Evolutionary conservation across 2,113 vertebrate genomes (phyloP).

Genomic region (Gnathonemus longibarbis): DNA sequence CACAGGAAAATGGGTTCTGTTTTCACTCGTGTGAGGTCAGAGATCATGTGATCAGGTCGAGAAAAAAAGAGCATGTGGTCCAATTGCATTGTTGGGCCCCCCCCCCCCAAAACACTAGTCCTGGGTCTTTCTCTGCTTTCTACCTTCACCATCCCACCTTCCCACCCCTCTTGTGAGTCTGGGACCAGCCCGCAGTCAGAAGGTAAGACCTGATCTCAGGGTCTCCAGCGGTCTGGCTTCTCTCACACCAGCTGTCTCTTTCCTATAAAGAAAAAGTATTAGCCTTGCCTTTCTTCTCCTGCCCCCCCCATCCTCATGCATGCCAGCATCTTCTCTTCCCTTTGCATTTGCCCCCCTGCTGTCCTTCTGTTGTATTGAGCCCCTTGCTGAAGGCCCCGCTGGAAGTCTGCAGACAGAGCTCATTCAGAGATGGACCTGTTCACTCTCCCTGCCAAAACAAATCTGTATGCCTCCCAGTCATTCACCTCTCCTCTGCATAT

Average conservation of each 20-base stretch:
- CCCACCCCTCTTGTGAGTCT: background rate
- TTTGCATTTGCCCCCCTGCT: background rate
- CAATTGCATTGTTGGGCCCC: background rate
- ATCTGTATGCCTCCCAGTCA: background rate
- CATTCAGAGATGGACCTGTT: background rate
- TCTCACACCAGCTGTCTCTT: conserved; percentile 31
- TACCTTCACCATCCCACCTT: background rate
- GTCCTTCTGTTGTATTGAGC: background rate
- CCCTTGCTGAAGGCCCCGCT: background rate
- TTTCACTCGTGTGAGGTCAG: background rate
- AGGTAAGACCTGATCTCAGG: background rate
- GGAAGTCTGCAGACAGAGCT: background rate
- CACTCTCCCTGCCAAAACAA: background rate
- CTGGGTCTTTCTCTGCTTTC: conserved; percentile 9
- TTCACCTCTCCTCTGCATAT: background rate
- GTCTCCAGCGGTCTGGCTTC: conserved; percentile 30
- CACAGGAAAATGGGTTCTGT: background rate
- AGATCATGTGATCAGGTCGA: background rate
- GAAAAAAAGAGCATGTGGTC: background rate
- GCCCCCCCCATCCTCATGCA: background rate
- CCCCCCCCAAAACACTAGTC: background rate
- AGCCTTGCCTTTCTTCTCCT: background rate
- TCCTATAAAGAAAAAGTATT: conserved; percentile 31
- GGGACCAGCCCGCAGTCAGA: conserved; percentile 20
- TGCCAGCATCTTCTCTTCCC: background rate